A percentile compares a stretch with the other conserved stretches of the same genome.
Evolutionary conservation across 2,113 vertebrate genomes (phyloP).

Genomic region (Elephas maximus): DNA sequence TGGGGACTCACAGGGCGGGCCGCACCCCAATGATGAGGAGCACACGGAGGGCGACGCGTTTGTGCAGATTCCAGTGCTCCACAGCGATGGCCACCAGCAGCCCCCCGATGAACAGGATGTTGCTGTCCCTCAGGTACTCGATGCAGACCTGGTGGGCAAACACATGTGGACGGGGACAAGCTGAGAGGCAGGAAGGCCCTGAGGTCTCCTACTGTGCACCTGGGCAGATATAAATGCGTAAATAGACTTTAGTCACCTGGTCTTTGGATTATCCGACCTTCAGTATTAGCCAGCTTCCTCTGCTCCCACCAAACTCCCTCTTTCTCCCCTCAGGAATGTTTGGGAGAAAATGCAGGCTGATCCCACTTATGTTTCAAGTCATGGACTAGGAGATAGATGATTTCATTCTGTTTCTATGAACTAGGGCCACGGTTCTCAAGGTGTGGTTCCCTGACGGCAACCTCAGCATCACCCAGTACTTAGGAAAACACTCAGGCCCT

Average conservation of each 20-base stretch:
- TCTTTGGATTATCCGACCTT: not conserved
- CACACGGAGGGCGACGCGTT: slow-evolving; percentile 93
- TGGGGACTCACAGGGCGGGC: slow-evolving; percentile 94
- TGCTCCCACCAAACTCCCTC: not conserved
- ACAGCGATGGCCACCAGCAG: slow-evolving; percentile 95
- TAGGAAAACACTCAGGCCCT: not conserved
- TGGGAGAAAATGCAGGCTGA: not conserved
- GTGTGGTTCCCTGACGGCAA: not conserved
- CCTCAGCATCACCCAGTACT: not conserved
- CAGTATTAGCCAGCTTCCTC: not conserved
- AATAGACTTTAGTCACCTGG: not conserved
- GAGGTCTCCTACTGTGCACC: not conserved
- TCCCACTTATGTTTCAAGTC: not conserved
- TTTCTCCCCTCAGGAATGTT: not conserved
- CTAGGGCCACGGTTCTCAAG: not conserved
- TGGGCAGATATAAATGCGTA: not conserved
- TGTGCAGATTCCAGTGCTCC: slow-evolving; percentile 95
- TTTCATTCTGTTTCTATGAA: not conserved
- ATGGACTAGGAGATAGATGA: not conserved
- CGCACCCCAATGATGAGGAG: slow-evolving; percentile 93
- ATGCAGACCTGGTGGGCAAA: slow-evolving; percentile 89
- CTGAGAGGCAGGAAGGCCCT: not conserved
- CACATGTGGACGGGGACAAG: not conserved
- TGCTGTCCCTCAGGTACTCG: slow-evolving; percentile 95
- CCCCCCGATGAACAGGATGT: slow-evolving; percentile 95